A percentile compares a stretch with the other conserved stretches of the same genome.
phyloP scores from a whole-genome alignment of 2,797 vertebrate genomes.

The Nyctalus aviator region DNA sequence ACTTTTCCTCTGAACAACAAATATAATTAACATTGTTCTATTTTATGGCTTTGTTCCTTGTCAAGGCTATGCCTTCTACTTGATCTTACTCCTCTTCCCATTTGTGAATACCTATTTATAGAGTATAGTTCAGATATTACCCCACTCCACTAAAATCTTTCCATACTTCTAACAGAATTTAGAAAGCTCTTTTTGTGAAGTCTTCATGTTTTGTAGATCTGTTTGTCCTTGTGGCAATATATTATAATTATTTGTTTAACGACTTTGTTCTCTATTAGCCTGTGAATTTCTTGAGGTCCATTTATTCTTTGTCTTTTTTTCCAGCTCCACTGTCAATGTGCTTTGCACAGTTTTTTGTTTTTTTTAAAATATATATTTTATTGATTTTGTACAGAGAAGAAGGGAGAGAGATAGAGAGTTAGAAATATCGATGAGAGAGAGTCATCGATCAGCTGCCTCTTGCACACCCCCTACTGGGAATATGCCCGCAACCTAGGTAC shows the following conservation, averaged over 20 bases:
- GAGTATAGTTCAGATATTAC: neutral
- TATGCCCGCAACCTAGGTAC: too few species aligned
- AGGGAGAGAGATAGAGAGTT: too few species aligned
- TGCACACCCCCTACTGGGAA: too few species aligned
- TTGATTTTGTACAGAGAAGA: too few species aligned
- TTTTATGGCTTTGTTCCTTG: neutral
- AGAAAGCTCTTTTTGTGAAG: slow-evolving; percentile 12
- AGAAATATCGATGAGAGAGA: too few species aligned
- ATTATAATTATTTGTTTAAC: slow-evolving; percentile 24
- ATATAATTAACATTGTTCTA: neutral
- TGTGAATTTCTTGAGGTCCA: neutral
- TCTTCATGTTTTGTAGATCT: neutral
- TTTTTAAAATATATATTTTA: too few species aligned
- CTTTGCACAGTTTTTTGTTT: neutral
- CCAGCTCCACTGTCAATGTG: neutral
- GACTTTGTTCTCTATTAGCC: neutral
- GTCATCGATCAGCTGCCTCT: too few species aligned
- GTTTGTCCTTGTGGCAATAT: neutral
- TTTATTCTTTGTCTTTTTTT: neutral
- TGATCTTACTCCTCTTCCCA: slow-evolving; percentile 1
- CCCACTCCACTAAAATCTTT: neutral
- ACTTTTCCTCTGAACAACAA: neutral
- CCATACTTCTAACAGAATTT: neutral
- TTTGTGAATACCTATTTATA: neutral
- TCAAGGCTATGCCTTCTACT: neutral